Evolutionary conservation across 2,113 vertebrate species (phyloP).

Genomic region (Dendrocopos noguchii): DNA sequence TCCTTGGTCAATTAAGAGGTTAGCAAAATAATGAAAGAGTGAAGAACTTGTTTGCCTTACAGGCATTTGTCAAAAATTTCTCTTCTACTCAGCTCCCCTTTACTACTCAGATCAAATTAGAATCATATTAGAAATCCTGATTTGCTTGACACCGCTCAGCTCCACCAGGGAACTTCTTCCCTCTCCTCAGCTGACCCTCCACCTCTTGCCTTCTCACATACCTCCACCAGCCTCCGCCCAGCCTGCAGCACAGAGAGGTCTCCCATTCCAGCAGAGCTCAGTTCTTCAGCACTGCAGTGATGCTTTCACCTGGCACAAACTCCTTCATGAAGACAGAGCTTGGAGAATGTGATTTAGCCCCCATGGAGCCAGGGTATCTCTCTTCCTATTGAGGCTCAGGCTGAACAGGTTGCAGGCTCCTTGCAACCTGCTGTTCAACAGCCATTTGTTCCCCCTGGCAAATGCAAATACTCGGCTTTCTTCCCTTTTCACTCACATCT

Average conservation of each 20-base stretch:
- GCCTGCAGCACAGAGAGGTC: neutral
- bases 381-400: neutral
- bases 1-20: neutral
- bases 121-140: neutral
- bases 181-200: too few relatives aligned
- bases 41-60: neutral
- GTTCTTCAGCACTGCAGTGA: neutral
- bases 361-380: neutral
- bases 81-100: neutral
- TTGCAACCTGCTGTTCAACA: neutral
- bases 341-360: neutral
- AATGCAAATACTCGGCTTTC: neutral
- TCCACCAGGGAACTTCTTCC: rapidly evolving
- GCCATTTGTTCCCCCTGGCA: neutral
- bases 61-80: rapidly evolving
- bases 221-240: neutral
- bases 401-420: neutral
- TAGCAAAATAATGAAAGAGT: neutral
- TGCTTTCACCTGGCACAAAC: neutral
- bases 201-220: neutral
- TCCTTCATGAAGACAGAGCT: neutral
- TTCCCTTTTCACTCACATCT: neutral
- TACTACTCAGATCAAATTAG: rapidly evolving
- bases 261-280: neutral
- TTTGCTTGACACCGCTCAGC: neutral